Base-by-base conservation (phyloP, 2,888 invertebrate genomes). In the Lottia scabra region DNA sequence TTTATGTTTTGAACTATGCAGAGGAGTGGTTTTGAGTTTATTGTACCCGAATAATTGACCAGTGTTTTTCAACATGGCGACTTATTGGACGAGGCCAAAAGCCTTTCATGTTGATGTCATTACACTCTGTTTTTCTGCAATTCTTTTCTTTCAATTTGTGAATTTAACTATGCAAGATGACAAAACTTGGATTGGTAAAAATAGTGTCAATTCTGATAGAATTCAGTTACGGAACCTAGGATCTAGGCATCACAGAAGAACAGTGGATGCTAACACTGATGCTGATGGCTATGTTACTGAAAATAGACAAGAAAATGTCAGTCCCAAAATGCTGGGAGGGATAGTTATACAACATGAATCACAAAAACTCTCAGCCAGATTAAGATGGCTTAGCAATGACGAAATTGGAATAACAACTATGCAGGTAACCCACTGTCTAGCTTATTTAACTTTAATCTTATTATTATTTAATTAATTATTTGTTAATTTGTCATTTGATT, bases 371-470 rank as follows among this genome's bases (percentile, higher is more conserved):
- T 86, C 88, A 6, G 83, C 84, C 15, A 84, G 85, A 71, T 75
- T 90, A 1, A 76, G 89, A 62, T 83, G 83, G 78, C 77, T 90
- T 3, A 87, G 85, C 71, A 90, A 90, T 83, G 88, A 90, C 75
- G 90, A 91, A 82, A 81, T 90, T 66, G 89, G 89, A 72, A 87
- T 90, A 38, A 86, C 88, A 16, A 83, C 81, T 10, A 88, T 91
- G 89, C 90, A 91, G 88, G 90, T 89, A 75, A 74, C 38, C 10
- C 10, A 38, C 38, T 8, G n/a, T n/a, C n/a, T n/a, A n/a, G n/a
- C n/a, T n/a, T n/a, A n/a, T n/a, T n/a, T n/a, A n/a, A n/a, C n/a
- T n/a, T n/a, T n/a, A 6, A 38, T 8, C 38, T 10, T 38, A 8
- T 38, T 38, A 38, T 5, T 38, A 38, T 38, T 38, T 38, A 8